Percentiles rank a stretch among this genome's conserved stretches.
Evolutionary conservation across 2,797 vertebrate genomes (phyloP).

Genomic region (Epinephelus awoara): DNA sequence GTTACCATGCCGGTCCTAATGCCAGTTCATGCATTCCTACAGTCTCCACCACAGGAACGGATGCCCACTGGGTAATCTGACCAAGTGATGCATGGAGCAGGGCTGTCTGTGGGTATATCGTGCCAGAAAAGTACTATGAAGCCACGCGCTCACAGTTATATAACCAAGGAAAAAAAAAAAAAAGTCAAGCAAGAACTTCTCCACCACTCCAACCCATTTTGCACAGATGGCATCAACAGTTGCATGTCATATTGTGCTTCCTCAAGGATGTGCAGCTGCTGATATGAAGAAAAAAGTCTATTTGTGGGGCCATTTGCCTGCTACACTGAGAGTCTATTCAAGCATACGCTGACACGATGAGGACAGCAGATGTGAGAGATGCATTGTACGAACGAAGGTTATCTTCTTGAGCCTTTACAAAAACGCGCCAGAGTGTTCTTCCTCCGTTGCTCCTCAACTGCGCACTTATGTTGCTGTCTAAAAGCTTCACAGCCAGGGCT

Average conservation of each 20-base stretch:
- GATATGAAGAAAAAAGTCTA: slow-evolving; percentile 40
- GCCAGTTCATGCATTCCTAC: slow-evolving; percentile 67
- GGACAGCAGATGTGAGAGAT: slow-evolving; percentile 28
- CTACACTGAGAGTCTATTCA: slow-evolving; percentile 34
- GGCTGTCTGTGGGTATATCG: slow-evolving; percentile 58
- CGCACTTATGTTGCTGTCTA: background rate
- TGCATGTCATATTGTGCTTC: slow-evolving; percentile 68
- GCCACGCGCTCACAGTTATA: slow-evolving; percentile 65
- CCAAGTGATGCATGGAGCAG: slow-evolving; percentile 78
- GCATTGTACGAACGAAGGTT: background rate
- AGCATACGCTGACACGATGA: slow-evolving; percentile 9
- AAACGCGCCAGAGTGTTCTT: background rate
- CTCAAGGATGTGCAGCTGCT: slow-evolving; percentile 74
- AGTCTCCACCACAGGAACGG: slow-evolving; percentile 62
- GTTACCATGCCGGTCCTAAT: slow-evolving; percentile 62
- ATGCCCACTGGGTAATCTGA: slow-evolving; percentile 82
- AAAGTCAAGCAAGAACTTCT: slow-evolving; percentile 60
- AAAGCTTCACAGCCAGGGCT: background rate
- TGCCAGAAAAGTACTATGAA: slow-evolving; percentile 72
- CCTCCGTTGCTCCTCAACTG: background rate
- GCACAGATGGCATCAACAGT: slow-evolving; percentile 79
- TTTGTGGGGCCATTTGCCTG: slow-evolving; percentile 32
- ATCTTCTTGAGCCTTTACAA: slow-evolving; percentile 6
- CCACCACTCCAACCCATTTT: slow-evolving; percentile 28
- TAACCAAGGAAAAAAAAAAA: slow-evolving; percentile 49